Evolutionary conservation across 1,140 invertebrate species (phyloP).

Genomic region (Pissodes strobi): DNA sequence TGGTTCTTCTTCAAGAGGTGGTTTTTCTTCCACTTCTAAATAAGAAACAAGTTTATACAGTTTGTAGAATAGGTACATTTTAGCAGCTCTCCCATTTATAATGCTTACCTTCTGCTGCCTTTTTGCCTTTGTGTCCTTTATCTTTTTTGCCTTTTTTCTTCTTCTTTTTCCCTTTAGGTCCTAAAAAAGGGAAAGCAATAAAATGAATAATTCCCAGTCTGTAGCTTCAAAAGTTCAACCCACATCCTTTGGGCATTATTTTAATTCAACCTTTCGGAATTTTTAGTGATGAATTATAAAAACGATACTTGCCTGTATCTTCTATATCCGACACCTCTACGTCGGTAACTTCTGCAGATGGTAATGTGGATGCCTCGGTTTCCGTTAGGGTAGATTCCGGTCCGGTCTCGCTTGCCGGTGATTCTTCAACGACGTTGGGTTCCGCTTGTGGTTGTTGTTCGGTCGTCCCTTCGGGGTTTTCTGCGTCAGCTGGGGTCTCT

Average conservation of each 20-base stretch:
- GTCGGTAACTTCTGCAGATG: constrained; percentile 38
- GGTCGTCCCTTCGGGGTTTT: neutral
- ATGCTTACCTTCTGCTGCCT: constrained; percentile 15
- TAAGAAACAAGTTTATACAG: neutral
- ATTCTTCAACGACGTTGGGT: neutral
- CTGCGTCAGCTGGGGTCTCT: neutral
- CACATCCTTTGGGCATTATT: no score
- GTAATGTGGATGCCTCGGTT: constrained; percentile 39
- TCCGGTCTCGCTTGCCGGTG: neutral
- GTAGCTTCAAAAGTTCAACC: no score
- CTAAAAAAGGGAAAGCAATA: no score
- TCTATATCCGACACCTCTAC: constrained; percentile 33
- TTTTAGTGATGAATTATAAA: no score
- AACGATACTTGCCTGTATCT: constrained; percentile 26
- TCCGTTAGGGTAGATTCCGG: constrained; percentile 38
- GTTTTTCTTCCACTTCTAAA: neutral
- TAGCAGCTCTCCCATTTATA: no score
- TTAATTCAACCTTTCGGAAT: no score
- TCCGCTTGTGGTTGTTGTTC: constrained; percentile 7
- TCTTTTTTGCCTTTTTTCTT: constrained; percentile 34
- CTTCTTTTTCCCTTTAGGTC: constrained; percentile 27
- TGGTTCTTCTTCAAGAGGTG: constrained; percentile 2
- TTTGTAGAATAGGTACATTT: no score
- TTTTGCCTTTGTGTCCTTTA: constrained; percentile 29
- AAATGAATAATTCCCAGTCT: no score